Evolutionary conservation across 2,888 invertebrate species (phyloP), one percentile per base, ranked within the genome.

Genomic region (Caenorhabditis parvicauda): DNA sequence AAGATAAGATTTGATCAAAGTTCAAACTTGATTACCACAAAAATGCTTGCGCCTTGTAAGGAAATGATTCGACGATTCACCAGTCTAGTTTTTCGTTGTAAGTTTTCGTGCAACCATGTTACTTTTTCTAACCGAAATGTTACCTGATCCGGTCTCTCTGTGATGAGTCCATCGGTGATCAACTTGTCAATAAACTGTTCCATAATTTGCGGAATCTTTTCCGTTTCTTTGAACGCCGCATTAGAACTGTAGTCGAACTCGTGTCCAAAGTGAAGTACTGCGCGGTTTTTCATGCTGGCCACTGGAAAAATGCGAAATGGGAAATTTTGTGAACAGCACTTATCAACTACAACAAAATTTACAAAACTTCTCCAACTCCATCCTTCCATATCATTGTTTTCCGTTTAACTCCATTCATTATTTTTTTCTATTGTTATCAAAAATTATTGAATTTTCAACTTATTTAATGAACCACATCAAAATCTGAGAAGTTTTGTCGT

Each of bases 201-300:
- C 14, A 74, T 51, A 1, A 59, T 9, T 1, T 42, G 21, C 0
- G 78, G 77, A 48, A 75, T 72, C 4, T 66, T 59, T 3, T 59
- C 64, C 0, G 59, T 55, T 2, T 58, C 56, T 32, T 63, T 58
- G 52, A 60, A 65, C 4, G 72, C 70, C 7, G 67, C 56, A 39
- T 78, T 78, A 7, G 72, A 64, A 28, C 50, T 61, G 57, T 80
- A 80, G 54, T 77, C 68, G 54, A 80, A 80, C 6, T 56, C 67
- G 53, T 76, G 71, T 17, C 75, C 79, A 43, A 68, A 80, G 58
- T 80, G 80, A 22, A 75, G 59, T 3, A 79, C 78, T 0, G 66
- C 62, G 1, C 80, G 74, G 45, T 80, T 65, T 53, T 77, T 79
- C 44, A 79, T 39, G 2, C 27, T 28, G 3, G 32, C 64, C 66